Conservation (phyloP, 2,888 invertebrate species). For the Sepioteuthis lessoniana region DNA sequence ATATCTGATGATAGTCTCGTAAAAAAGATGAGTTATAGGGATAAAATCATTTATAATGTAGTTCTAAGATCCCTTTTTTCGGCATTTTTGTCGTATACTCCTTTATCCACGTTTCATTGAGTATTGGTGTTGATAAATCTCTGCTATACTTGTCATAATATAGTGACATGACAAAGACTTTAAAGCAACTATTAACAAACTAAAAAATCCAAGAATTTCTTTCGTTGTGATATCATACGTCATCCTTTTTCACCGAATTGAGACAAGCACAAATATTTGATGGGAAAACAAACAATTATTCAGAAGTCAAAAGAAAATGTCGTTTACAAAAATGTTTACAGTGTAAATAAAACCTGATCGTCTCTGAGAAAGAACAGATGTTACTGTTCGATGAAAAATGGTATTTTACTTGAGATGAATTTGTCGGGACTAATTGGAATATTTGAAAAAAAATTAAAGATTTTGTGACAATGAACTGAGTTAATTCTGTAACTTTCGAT, state of each 20-base stretch:
- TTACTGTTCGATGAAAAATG: neutral
- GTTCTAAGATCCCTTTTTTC: no score
- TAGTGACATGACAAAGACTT: neutral
- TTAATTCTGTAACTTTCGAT: neutral
- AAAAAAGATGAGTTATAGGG: no score
- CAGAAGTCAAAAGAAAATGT: neutral
- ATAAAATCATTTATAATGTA: no score
- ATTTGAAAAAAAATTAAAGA: neutral
- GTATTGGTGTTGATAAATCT: neutral
- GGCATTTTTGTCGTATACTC: no score
- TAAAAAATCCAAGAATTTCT: neutral
- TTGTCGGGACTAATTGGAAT: neutral
- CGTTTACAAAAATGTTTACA: neutral
- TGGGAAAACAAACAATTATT: neutral
- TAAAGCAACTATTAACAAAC: neutral
- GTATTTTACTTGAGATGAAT: neutral
- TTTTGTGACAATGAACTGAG: neutral
- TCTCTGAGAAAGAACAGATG: neutral
- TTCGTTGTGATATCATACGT: neutral
- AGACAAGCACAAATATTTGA: neutral
- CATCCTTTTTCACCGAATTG: neutral
- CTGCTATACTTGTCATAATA: neutral
- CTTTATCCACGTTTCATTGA: no score
- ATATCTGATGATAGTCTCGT: no score
- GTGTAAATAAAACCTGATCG: neutral